Evolutionary conservation across 2,888 invertebrate genomes (phyloP).

Genomic region (Rotaria socialis): DNA sequence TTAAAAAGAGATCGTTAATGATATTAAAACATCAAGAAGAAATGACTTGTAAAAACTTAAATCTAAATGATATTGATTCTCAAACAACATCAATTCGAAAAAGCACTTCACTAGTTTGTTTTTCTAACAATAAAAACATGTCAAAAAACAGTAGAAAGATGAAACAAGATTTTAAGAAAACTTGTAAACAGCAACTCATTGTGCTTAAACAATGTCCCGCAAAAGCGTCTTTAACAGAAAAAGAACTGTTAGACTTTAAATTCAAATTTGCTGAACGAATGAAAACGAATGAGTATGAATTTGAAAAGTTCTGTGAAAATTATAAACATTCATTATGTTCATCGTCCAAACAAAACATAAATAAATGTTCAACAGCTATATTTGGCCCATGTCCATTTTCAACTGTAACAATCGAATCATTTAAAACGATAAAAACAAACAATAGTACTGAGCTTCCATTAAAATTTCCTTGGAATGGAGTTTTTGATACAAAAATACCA

Average conservation of each 20-base stretch:
- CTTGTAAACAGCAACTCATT: too few relatives aligned
- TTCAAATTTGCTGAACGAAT: not conserved
- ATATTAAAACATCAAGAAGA: too few relatives aligned
- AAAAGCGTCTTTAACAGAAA: not conserved
- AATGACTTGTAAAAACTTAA: too few relatives aligned
- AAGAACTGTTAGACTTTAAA: not conserved
- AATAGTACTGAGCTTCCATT: not conserved
- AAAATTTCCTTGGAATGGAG: not conserved
- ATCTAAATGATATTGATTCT: too few relatives aligned
- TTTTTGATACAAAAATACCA: not conserved
- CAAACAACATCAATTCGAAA: too few relatives aligned
- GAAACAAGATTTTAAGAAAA: too few relatives aligned
- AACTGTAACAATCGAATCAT: not conserved
- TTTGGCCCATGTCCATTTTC: not conserved
- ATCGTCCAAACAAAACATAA: not conserved
- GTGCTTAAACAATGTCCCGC: too few relatives aligned
- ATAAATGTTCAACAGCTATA: not conserved
- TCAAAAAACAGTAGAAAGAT: too few relatives aligned
- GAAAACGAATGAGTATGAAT: not conserved
- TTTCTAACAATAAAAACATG: too few relatives aligned
- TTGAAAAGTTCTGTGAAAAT: not conserved
- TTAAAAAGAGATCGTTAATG: too few relatives aligned
- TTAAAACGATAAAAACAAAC: not conserved
- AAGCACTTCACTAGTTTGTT: too few relatives aligned
- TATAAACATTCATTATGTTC: not conserved